Conservation (phyloP, 2,888 invertebrate genomes). For the Hirtodrosophila alboralis region DNA sequence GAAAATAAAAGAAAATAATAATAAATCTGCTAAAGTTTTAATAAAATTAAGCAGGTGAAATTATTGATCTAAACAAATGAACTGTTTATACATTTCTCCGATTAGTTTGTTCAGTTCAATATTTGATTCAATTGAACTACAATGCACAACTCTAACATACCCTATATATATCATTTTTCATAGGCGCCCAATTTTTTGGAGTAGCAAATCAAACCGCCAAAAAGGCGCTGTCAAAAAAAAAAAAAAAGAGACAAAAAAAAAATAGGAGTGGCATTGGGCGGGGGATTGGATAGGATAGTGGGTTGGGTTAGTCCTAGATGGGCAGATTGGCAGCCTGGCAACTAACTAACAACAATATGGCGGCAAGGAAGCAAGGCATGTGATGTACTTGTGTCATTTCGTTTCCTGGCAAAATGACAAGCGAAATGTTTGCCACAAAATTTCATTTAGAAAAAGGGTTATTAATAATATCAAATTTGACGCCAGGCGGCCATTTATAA, state of each 20-base stretch:
- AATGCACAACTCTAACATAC: too few species aligned
- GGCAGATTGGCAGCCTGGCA: constrained; percentile 29
- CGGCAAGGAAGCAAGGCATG: constrained; percentile 23
- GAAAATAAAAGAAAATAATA: too few species aligned
- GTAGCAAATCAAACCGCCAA: constrained; percentile 69
- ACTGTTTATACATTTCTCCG: too few species aligned
- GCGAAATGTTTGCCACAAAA: constrained; percentile 76
- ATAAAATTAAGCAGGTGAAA: too few species aligned
- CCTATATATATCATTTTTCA: constrained; percentile 69
- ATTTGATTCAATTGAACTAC: too few species aligned
- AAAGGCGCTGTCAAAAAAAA: constrained; percentile 70
- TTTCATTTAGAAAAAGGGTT: constrained; percentile 75
- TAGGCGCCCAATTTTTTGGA: constrained; percentile 51
- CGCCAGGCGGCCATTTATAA: constrained; percentile 51
- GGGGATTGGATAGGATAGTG: not conserved
- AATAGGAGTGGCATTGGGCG: constrained; percentile 5
- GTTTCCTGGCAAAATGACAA: constrained; percentile 71
- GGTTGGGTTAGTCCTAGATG: constrained; percentile 6
- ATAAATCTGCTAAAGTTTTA: too few species aligned
- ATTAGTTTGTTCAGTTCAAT: too few species aligned
- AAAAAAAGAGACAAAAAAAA: too few species aligned
- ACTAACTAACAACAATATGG: constrained; percentile 31
- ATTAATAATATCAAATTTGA: constrained; percentile 75
- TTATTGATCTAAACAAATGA: too few species aligned
- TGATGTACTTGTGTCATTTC: constrained; percentile 76